Percentiles rank a stretch among this genome's conserved stretches.
phyloP scores from a whole-genome alignment of 1,140 invertebrate species.

The Adelges cooleyi region DNA sequence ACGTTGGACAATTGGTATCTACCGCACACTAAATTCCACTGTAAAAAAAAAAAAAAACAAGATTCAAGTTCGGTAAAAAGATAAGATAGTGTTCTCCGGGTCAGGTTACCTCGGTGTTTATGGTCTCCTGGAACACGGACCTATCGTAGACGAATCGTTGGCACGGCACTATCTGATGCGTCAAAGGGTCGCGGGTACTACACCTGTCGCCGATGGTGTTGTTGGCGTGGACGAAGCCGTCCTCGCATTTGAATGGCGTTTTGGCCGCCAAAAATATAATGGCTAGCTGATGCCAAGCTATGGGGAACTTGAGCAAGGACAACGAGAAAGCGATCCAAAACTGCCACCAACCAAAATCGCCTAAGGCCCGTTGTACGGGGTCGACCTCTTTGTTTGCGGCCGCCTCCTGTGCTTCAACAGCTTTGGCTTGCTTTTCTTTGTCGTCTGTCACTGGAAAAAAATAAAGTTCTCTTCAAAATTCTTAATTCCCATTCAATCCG shows the following conservation, averaged over 20 bases:
- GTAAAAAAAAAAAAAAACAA: slow-evolving; percentile 30
- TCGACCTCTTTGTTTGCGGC: slow-evolving; percentile 30
- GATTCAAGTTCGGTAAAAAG: background rate
- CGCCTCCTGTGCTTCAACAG: background rate
- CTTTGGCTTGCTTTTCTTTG: background rate
- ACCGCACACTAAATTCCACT: slow-evolving; percentile 61
- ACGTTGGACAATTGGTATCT: slow-evolving; percentile 51
- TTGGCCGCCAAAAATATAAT: slow-evolving; percentile 54
- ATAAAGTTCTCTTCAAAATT: no score
- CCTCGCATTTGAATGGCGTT: slow-evolving; percentile 45
- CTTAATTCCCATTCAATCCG: no score
- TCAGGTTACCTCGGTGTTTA: slow-evolving; percentile 47
- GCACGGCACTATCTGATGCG: slow-evolving; percentile 39
- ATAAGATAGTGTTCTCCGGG: no score
- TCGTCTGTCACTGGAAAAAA: background rate
- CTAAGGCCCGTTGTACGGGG: slow-evolving; percentile 41
- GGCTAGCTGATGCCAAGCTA: slow-evolving; percentile 53
- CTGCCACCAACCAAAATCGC: slow-evolving; percentile 48
- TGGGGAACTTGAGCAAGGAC: slow-evolving; percentile 51
- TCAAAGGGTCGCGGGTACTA: slow-evolving; percentile 14
- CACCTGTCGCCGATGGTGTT: background rate
- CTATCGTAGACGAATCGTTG: slow-evolving; percentile 48
- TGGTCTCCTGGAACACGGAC: slow-evolving; percentile 54
- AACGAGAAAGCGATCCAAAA: slow-evolving; percentile 50
- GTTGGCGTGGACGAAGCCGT: background rate